Percentiles rank a stretch among this genome's conserved stretches.
Evolutionary conservation across 64 coral and sea anemone genomes (phyloP).

Genomic region (Astreopora myriophthalma): DNA sequence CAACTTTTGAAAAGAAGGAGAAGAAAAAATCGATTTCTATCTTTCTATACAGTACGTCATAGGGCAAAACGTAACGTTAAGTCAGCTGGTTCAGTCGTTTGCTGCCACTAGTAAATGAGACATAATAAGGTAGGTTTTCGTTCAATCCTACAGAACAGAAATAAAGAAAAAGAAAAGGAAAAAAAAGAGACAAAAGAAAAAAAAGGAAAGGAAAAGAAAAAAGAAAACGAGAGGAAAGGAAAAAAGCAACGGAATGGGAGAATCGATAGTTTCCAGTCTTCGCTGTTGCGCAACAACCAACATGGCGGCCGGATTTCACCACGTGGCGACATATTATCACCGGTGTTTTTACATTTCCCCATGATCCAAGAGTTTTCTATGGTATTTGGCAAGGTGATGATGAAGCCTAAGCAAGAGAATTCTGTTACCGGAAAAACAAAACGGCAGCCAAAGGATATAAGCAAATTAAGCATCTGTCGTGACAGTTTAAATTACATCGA

Average conservation of each 20-base stretch:
- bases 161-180: no score
- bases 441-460: not conserved
- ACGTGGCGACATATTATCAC: slow-evolving; percentile 23
- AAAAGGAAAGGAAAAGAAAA: not conserved
- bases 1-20: no score
- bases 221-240: not conserved
- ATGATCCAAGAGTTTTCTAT: not conserved
- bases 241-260: not conserved
- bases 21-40: no score
- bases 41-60: no score
- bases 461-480: not conserved
- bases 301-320: slow-evolving; percentile 13
- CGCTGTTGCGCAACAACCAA: not conserved
- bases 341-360: not conserved
- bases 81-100: no score
- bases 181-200: no score
- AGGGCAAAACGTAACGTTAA: no score
- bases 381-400: not conserved
- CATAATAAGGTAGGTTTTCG: no score
- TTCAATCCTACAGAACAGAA: no score
- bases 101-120: no score
- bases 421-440: not conserved
- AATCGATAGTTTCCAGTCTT: not conserved
- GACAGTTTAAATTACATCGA: not conserved
- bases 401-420: not conserved